phyloP scores from a whole-genome alignment of 2,888 invertebrate species.

The Tetrapedia diversipes region DNA sequence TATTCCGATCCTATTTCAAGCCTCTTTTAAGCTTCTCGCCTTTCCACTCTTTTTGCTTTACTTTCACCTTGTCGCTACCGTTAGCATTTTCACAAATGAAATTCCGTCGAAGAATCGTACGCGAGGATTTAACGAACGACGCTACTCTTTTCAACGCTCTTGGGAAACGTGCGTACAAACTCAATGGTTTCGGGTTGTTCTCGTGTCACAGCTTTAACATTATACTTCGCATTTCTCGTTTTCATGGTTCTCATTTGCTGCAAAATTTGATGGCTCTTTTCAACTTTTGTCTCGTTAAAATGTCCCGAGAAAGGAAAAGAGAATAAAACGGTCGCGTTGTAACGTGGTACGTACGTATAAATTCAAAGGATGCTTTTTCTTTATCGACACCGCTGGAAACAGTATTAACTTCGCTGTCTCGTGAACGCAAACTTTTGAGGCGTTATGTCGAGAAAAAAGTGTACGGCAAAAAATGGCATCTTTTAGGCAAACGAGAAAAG shows the following conservation, averaged over 20 bases:
- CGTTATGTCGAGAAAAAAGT: conserved; percentile 7
- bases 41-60: too few relatives aligned
- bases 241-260: not conserved
- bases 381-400: too few relatives aligned
- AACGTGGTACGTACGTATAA: not conserved
- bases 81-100: too few relatives aligned
- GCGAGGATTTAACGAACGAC: too few relatives aligned
- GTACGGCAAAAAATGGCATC: not conserved
- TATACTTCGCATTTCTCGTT: not conserved
- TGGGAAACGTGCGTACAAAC: not conserved
- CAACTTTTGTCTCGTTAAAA: not conserved
- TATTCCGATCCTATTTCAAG: too few relatives aligned
- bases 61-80: too few relatives aligned
- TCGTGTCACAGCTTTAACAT: not conserved
- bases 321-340: too few relatives aligned
- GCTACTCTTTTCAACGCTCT: too few relatives aligned
- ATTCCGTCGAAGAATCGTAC: too few relatives aligned
- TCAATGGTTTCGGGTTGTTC: not conserved
- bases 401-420: conserved; percentile 12
- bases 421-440: conserved; percentile 12
- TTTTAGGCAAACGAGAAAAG: not conserved
- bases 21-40: too few relatives aligned
- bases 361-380: too few relatives aligned
- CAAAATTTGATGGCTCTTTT: not conserved
- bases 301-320: not conserved